Evolutionary conservation across 2,888 invertebrate species (phyloP).

Genomic region (Keiferia lycopersicella): DNA sequence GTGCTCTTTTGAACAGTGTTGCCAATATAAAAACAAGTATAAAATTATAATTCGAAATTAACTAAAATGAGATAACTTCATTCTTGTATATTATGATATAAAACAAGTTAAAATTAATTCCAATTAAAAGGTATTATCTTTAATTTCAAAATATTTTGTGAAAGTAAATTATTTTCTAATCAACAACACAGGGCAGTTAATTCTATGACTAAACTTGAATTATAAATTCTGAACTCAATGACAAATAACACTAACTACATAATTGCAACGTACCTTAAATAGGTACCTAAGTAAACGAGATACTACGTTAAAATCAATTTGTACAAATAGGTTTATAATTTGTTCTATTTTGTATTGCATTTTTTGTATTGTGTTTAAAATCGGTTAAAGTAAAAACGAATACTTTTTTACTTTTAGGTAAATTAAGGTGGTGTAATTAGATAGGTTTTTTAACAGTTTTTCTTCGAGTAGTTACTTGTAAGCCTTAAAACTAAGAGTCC

Average conservation of each 20-base stretch:
- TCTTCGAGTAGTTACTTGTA: neutral
- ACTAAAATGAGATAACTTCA: constrained; percentile 12
- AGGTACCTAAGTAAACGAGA: constrained; percentile 41
- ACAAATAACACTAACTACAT: constrained; percentile 10
- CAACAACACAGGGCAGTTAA: constrained; percentile 10
- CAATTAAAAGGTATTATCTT: neutral
- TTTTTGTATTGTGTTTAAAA: constrained; percentile 30
- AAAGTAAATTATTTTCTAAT: neutral
- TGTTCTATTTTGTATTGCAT: constrained; percentile 36
- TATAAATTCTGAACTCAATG: neutral
- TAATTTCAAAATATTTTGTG: neutral
- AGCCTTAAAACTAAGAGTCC: constrained; percentile 9
- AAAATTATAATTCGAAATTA: neutral
- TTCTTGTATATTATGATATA: constrained; percentile 18
- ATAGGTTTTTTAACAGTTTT: neutral
- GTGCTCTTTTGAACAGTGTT: neutral
- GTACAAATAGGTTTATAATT: constrained; percentile 54
- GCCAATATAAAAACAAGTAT: neutral
- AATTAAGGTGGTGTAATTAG: neutral
- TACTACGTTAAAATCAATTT: constrained; percentile 48
- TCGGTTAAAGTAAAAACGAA: constrained; percentile 14
- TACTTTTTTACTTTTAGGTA: neutral
- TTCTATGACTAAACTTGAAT: constrained; percentile 34
- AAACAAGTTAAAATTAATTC: neutral
- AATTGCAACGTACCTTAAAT: constrained; percentile 37